Evolutionary conservation across 2,113 vertebrate genomes (phyloP).

Genomic region (Oryctolagus cuniculus): DNA sequence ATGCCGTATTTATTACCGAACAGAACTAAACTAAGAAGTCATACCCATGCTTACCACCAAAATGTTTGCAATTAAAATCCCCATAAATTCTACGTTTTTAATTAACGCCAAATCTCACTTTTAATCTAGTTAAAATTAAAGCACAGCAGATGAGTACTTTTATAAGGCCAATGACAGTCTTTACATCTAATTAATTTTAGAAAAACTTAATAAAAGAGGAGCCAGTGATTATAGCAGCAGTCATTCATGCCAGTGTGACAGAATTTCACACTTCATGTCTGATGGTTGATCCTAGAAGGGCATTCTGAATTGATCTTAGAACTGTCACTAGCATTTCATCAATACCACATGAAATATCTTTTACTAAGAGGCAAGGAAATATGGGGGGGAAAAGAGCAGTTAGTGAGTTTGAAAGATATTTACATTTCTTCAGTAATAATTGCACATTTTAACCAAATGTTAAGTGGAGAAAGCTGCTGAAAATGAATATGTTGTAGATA

Average conservation of each 20-base stretch:
- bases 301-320: slow-evolving; percentile 70
- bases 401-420: slow-evolving; percentile 41
- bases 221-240: slow-evolving; percentile 62
- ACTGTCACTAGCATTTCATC: not conserved
- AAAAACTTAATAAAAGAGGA: slow-evolving; percentile 80
- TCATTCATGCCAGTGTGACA: slow-evolving; percentile 74
- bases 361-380: not conserved
- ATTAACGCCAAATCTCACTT: slow-evolving; percentile 84
- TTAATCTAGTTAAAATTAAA: slow-evolving; percentile 84
- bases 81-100: slow-evolving; percentile 79
- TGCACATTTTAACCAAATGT: slow-evolving; percentile 64
- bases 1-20: slow-evolving; percentile 62
- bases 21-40: slow-evolving; percentile 50
- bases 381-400: not conserved
- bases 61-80: slow-evolving; percentile 79
- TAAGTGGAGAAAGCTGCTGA: slow-evolving; percentile 65
- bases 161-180: slow-evolving; percentile 79
- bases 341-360: not conserved
- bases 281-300: slow-evolving; percentile 69
- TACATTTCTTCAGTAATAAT: slow-evolving; percentile 59
- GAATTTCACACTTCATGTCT: slow-evolving; percentile 79
- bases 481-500: slow-evolving; percentile 66
- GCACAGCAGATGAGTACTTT: slow-evolving; percentile 81
- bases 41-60: slow-evolving; percentile 21
- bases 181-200: slow-evolving; percentile 83